Base-by-base conservation (phyloP, 2,113 vertebrate genomes). In the Bambusicola thoracicus region DNA sequence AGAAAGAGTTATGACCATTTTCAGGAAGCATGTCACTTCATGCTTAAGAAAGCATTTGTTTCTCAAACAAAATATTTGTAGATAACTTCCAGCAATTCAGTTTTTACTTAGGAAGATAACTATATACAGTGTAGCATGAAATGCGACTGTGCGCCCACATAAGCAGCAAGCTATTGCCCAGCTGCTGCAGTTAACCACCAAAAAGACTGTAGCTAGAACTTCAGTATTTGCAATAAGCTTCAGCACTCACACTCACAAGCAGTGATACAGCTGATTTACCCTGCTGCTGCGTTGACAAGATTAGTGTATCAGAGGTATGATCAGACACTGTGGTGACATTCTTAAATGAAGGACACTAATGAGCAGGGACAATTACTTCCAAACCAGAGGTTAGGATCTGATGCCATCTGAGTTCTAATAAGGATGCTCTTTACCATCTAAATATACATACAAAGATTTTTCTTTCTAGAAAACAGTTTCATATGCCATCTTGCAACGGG, bases 211-310 rank as follows among this genome's bases (percentile, higher is more conserved):
- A 18, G 3, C 2, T 55, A 59, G 27, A 87, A 29, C 30, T 46
- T 53, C 9, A 32, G 40, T 30, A 3, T 3, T 36, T 44, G 51
- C 77, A 53, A n/a, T 10, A 65, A 41, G 34, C 6, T 36, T n/a
- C 53, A 51, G 36, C 13, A 38, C 21, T 29, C 19, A 38, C 1
- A 2, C 11, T 59, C 34, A 21, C 0, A 0, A 38, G 40, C 40
- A 41, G 58, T 3, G 36, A 76, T 59, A 61, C 10, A n/a, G n/a
- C 25, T 16, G 14, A n/a, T 46, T 67, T 34, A 51, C 27, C 12
- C 40, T 3, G 22, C 7, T 48, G 68, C 58, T 27, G 11, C 8
- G 12, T 1, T 10, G 67, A 79, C 70, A 9, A 3, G 36, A 40
- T 63, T 40, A 43, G 7, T 44, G 66, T 0, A 3, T 8, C 20